Evolutionary conservation across 2,888 invertebrate species (phyloP), one percentile per base, ranked within the genome.

Genomic region (Lingula anatina): DNA sequence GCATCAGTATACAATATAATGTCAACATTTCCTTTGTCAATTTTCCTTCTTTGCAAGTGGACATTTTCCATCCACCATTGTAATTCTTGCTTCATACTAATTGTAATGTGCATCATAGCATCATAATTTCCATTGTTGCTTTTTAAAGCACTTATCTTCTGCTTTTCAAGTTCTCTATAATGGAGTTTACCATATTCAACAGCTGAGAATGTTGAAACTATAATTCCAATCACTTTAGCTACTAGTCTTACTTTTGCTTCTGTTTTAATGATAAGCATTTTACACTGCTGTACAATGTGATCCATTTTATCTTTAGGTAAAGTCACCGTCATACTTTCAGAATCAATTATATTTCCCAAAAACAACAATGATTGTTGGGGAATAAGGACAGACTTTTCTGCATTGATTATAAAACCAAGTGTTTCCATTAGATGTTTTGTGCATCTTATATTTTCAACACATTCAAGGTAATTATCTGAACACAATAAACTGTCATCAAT

Each of bases 401-500:
- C 18, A 40, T 59, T 51, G 20, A 54, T 47, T 2, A 52, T 47
- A 27, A 56, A 53, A 37, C 57, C 53, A 15, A 54, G 31, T 1
- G 44, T 9, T 25, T 47, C 44, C 39, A 57, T 45, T 24, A 54
- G 25, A 25, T 12, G n/a, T 9, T 26, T n/a, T 40, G 55, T 55
- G 12, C 44, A 45, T 24, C 28, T 15, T 0, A 59, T 46, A 49
- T 59, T 57, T 44, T 43, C 25, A 40, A 42, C 21, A 48, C 56
- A 55, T 36, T 56, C 49, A n/a, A 21, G 9, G 9, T 27, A 21
- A n/a, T 50, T 50, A 23, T 50, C 47, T 31, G 36, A 52, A 9
- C 50, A 18, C 1, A 57, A 20, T 9, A 57, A 39, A 18, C 50
- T 44, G 42, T 59, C 61, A 49, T 61, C 59, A 15, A 58, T 56